These are phyloP conservation scores for Nephrotoma guestfalica DNA, from an alignment of 2,888 invertebrate species.

Conservation along the genomic window DNA sequence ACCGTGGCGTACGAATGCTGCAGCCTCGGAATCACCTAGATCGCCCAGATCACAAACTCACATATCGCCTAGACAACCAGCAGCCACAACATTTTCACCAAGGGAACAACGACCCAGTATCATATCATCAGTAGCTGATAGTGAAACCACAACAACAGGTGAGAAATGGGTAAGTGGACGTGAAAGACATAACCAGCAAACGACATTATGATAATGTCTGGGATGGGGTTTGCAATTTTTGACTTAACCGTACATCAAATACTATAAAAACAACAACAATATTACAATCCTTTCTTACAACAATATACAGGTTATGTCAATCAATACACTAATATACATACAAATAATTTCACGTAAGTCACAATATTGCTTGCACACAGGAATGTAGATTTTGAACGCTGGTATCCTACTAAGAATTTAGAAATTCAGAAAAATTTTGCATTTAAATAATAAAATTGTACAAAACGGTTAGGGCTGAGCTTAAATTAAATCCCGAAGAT, in stretches of 20 bases:
- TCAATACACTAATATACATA: not conserved
- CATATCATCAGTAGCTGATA: conserved; percentile 28
- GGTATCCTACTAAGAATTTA: too few relatives aligned
- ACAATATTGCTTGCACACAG: not conserved
- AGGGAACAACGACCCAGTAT: conserved; percentile 24
- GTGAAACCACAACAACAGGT: conserved; percentile 20
- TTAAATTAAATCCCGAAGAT: too few relatives aligned
- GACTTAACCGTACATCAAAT: too few relatives aligned
- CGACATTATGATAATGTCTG: not conserved
- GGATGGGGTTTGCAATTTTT: not conserved
- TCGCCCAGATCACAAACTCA: conserved; percentile 20
- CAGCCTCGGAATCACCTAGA: conserved; percentile 21
- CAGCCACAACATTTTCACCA: conserved; percentile 14
- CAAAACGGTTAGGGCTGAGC: too few relatives aligned
- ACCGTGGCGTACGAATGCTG: conserved; percentile 14
- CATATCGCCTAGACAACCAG: not conserved
- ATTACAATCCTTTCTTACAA: not conserved
- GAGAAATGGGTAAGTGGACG: conserved; percentile 5
- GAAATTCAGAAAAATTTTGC: too few relatives aligned
- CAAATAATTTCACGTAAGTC: not conserved
- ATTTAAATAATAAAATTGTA: too few relatives aligned
- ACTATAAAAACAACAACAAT: not conserved
- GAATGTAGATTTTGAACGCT: too few relatives aligned
- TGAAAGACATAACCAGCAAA: not conserved
- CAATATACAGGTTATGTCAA: not conserved